Evolutionary conservation across 2,888 invertebrate genomes (phyloP), one percentile per base, ranked within the genome.

Genomic region (Volucella zonaria): DNA sequence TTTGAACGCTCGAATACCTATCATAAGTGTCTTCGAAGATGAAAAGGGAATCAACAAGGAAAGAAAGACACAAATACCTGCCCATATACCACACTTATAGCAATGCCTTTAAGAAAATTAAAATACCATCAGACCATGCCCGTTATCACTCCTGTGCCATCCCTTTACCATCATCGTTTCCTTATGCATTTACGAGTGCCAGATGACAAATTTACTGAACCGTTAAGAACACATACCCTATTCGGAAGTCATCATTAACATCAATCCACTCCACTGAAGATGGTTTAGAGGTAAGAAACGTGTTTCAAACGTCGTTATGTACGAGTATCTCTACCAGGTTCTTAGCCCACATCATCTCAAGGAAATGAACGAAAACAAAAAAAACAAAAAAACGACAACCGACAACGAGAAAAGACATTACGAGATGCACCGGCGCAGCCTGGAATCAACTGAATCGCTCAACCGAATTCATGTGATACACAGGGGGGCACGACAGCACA

Each of bases 171-270:
- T 68, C 56, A 76, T 68, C 56, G 73, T 71, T 76, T 77, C 77
- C 67, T 83, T 42, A 40, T 52, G 47, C 70, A 54, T 49, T 54
- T 40, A 10, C 47, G 18, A 68, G 61, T 71, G 81, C 85, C 85
- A 85, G 85, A 85, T 85, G 85, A 85, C 85, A 85, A 85, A 85
- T 77, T 81, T 58, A 81, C 85, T 74, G 81, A 85, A 77, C 85
- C 85, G 85, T 81, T 80, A 77, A 85, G 58, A 85, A 77, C 61
- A 73, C 85, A 74, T 67, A 81, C 85, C 85, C 85, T 68, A 81
- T 85, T 85, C 85, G 85, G 85, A 85, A 85, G 85, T 85, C 85
- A 85, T 85, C 85, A 85, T 85, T 85, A 85, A 76, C 85, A 81
- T 85, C 81, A 85, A 81, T 81, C 81, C 73, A 85, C 81, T 85